Percentiles rank a stretch among this genome's conserved stretches.
These are phyloP conservation scores for Cepaea nemoralis DNA, from an alignment of 1,140 invertebrate species.

Conservation along the genomic window DNA sequence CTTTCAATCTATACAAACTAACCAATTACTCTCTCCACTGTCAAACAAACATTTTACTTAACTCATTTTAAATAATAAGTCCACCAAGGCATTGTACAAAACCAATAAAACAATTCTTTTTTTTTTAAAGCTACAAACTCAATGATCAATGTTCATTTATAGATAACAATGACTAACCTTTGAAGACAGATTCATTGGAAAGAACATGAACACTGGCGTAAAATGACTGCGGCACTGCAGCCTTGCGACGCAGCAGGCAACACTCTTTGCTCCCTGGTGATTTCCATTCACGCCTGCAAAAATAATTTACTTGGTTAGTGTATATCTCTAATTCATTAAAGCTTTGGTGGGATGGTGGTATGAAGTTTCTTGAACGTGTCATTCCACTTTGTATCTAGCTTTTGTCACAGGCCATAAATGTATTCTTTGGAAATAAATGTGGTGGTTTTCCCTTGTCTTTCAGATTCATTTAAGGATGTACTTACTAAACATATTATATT, in stretches of 20 bases:
- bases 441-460: no score
- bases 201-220: conserved; percentile 75
- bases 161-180: conserved; percentile 73
- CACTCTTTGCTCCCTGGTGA: conserved; percentile 74
- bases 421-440: no score
- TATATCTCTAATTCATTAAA: no score
- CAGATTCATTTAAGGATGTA: no score
- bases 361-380: no score
- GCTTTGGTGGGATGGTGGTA: no score
- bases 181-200: conserved; percentile 76
- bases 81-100: not conserved
- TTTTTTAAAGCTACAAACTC: conserved; percentile 17
- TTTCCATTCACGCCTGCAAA: conserved; percentile 74
- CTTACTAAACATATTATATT: no score
- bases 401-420: no score
- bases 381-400: no score
- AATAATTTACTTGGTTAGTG: no score
- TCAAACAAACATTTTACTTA: not conserved
- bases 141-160: conserved; percentile 74
- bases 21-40: not conserved
- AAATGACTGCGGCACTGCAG: conserved; percentile 72
- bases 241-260: conserved; percentile 73
- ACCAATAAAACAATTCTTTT: not conserved
- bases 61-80: no score
- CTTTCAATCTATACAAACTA: no score